Evolutionary conservation across 2,113 vertebrate genomes (phyloP).

Genomic region (Gnathonemus echidnorhynchus): DNA sequence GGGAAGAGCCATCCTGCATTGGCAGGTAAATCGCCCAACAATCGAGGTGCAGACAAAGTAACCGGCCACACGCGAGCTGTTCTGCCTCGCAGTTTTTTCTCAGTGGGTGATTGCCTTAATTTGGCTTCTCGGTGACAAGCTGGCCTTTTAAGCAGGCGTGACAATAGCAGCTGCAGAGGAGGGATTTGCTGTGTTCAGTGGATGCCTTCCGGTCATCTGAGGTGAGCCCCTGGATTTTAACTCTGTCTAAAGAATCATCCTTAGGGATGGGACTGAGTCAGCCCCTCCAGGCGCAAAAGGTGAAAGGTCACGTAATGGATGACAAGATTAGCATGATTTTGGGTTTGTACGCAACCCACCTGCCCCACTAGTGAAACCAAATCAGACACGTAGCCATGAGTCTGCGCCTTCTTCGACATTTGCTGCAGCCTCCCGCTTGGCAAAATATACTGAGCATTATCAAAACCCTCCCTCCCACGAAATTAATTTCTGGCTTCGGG

Average conservation of each 20-base stretch:
- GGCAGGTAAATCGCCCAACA: slow-evolving; percentile 38
- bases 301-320: not conserved
- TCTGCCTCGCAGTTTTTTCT: not conserved
- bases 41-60: not conserved
- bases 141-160: not conserved
- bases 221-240: not conserved
- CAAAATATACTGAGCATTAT: not conserved
- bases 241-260: not conserved
- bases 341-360: not conserved
- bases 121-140: not conserved
- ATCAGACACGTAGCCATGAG: not conserved
- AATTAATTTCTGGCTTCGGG: not conserved
- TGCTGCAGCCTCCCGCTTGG: not conserved
- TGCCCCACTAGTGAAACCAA: not conserved
- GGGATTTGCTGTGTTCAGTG: not conserved
- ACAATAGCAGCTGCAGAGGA: not conserved
- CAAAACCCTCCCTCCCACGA: not conserved
- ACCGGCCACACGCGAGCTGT: not conserved
- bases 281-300: not conserved
- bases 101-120: not conserved
- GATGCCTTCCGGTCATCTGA: not conserved
- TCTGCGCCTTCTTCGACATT: not conserved
- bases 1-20: slow-evolving; percentile 49
- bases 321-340: not conserved
- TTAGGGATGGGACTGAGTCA: not conserved